These are phyloP conservation scores for Nerophis ophidion DNA, from an alignment of 2,113 vertebrate genomes.

Conservation along the genomic window DNA sequence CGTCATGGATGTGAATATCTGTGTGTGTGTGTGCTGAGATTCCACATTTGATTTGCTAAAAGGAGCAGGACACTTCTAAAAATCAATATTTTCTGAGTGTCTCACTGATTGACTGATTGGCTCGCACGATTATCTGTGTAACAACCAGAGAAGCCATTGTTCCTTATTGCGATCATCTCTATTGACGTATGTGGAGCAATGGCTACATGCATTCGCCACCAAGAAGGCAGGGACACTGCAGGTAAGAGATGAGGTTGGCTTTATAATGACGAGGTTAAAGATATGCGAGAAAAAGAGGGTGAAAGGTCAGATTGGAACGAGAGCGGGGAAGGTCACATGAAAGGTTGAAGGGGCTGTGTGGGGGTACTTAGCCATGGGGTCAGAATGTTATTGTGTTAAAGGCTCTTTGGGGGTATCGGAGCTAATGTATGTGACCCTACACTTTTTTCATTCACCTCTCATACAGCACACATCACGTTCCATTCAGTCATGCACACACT, in stretches of 20 bases:
- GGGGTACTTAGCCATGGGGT: slow-evolving; percentile 33
- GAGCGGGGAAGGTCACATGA: slow-evolving; percentile 47
- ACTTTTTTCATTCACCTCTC: slow-evolving; percentile 10
- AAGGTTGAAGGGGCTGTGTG: slow-evolving; percentile 13
- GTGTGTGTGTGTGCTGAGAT: slow-evolving; percentile 77
- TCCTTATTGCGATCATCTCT: too few relatives aligned
- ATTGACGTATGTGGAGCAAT: neutral
- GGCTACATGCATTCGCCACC: slow-evolving; percentile 8
- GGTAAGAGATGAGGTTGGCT: slow-evolving; percentile 50
- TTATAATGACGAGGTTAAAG: slow-evolving; percentile 58
- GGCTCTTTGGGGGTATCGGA: slow-evolving; percentile 37
- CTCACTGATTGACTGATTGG: slow-evolving; percentile 70
- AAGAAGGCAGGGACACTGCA: slow-evolving; percentile 12
- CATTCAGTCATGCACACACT: neutral
- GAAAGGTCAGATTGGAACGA: slow-evolving; percentile 44
- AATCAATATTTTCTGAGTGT: slow-evolving; percentile 98
- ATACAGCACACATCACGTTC: slow-evolving; percentile 3
- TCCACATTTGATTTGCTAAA: slow-evolving; percentile 99
- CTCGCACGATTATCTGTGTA: neutral
- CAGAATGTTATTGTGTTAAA: slow-evolving; percentile 40
- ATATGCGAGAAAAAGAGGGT: slow-evolving; percentile 43
- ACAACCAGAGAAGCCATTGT: too few relatives aligned
- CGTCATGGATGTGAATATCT: slow-evolving; percentile 58
- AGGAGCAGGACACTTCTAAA: slow-evolving; percentile 97
- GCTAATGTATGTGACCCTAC: slow-evolving; percentile 28